These are phyloP conservation scores for Poeciliopsis gracilis DNA, from an alignment of 2,797 vertebrate genomes.

Conservation along the genomic window DNA sequence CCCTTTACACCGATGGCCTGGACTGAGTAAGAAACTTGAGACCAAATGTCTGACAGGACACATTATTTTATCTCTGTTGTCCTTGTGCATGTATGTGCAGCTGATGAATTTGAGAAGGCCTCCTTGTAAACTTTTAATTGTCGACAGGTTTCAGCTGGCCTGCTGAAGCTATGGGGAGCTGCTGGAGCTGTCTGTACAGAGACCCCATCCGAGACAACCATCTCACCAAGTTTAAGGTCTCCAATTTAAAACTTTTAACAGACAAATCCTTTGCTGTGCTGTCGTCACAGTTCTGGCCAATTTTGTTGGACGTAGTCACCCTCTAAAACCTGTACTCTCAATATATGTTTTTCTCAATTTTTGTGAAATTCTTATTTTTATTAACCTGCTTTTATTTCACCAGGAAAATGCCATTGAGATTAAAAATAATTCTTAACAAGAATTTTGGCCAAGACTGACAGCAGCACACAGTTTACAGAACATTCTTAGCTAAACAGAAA, in stretches of 20 bases:
- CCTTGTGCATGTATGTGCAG: background rate
- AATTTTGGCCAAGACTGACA: too few species aligned
- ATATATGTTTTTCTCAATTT: too few species aligned
- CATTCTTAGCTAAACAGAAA: too few species aligned
- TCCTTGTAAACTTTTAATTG: conserved; percentile 1
- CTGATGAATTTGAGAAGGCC: background rate
- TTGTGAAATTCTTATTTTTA: too few species aligned
- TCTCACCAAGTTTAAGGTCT: conserved; percentile 97
- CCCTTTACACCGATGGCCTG: conserved; percentile 91
- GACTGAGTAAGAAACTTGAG: conserved; percentile 82
- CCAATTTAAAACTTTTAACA: background rate
- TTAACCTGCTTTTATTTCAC: too few species aligned
- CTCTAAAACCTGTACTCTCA: background rate
- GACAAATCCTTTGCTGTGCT: background rate
- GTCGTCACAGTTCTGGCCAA: background rate
- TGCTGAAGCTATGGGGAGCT: conserved; percentile 98
- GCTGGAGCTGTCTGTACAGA: conserved; percentile 96
- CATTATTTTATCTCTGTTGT: conserved; percentile 9
- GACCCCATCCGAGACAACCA: conserved; percentile 96
- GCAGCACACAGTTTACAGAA: too few species aligned
- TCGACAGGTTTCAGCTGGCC: conserved; percentile 83
- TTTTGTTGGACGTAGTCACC: background rate
- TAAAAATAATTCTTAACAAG: too few species aligned
- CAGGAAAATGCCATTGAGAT: too few species aligned
- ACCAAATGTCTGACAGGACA: background rate